Percentiles rank a stretch among this genome's conserved stretches.
Evolutionary conservation across 1,140 invertebrate species (phyloP).

Genomic region (Atopsyche davidsoni): DNA sequence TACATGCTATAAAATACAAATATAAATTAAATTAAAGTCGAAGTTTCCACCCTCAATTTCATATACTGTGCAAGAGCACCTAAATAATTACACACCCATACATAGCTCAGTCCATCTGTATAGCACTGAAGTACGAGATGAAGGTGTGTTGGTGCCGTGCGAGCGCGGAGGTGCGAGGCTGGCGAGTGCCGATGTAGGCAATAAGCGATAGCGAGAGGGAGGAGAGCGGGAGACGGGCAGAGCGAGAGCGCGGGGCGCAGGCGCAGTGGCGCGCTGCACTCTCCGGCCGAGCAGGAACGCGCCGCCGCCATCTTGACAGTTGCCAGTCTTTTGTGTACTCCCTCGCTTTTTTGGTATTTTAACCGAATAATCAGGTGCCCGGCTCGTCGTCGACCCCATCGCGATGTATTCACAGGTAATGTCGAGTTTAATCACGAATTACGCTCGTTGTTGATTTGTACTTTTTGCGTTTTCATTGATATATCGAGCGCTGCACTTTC

Average conservation of each 20-base stretch:
- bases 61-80: no score
- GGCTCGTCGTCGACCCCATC: background rate
- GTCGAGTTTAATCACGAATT: background rate
- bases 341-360: slow-evolving; percentile 15
- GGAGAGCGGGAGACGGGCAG: no score
- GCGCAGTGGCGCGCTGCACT: slow-evolving; percentile 10
- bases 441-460: background rate
- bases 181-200: no score
- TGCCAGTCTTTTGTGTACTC: slow-evolving; percentile 18
- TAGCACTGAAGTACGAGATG: no score
- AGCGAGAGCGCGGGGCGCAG: slow-evolving; percentile 6
- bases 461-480: slow-evolving; percentile 1
- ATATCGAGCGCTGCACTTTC: slow-evolving; percentile 9
- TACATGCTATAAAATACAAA: no score
- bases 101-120: no score
- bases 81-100: no score
- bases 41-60: no score
- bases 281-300: slow-evolving; percentile 10
- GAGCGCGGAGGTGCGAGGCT: no score
- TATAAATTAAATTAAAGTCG: no score
- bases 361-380: slow-evolving; percentile 5
- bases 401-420: slow-evolving; percentile 10
- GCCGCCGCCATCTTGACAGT: slow-evolving; percentile 24
- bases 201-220: no score
- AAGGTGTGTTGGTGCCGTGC: no score